Base-by-base conservation (phyloP, 1,140 invertebrate genomes). In the Cheumatopsyche charites region DNA sequence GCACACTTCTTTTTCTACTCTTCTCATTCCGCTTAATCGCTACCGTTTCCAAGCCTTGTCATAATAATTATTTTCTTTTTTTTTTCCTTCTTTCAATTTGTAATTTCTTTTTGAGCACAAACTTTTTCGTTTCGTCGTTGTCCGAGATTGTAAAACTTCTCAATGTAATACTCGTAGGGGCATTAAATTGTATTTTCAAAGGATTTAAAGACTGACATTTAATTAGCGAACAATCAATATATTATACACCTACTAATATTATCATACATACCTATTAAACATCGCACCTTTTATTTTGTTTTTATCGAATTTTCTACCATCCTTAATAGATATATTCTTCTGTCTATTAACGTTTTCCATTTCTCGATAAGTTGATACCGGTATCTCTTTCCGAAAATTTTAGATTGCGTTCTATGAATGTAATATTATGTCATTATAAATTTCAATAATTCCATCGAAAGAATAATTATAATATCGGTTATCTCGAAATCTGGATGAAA, bases 71-170 rank as follows among this genome's bases (percentile, higher is more conserved):
- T 52, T 68, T 47, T 66, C n/a, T 23, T 25, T 26, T 15, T 58
- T 58, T 26, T 25, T 25, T 58, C n/a, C n/a, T 47, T 47, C 13
- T 47, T 47, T 47, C 15, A 47, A 71, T 65, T 67, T 61, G 45
- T 72, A 63, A 43, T 52, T 52, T 58, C 55, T 58, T 65, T 55
- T 43, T 41, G 66, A 67, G 41, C 58, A n/a, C 23, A 62, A 70
- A 70, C 26, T 70, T 74, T 70, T 74, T 74, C 70, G 55, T 58
- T 58, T 47, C 21, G 29, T 55, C 42, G 41, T 70, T 67, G 62
- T 70, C 65, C 62, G 67, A 70, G 73, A 66, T 63, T 63, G 66
- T 68, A 74, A 71, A 74, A 74, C 65, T 71, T 74, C 68, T 62
- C 26, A 66, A 67, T 68, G 65, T 41, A 9, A 36, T 36, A n/a